Base-by-base conservation (phyloP, 2,113 vertebrate genomes). In the Gambusia holbrooki region DNA sequence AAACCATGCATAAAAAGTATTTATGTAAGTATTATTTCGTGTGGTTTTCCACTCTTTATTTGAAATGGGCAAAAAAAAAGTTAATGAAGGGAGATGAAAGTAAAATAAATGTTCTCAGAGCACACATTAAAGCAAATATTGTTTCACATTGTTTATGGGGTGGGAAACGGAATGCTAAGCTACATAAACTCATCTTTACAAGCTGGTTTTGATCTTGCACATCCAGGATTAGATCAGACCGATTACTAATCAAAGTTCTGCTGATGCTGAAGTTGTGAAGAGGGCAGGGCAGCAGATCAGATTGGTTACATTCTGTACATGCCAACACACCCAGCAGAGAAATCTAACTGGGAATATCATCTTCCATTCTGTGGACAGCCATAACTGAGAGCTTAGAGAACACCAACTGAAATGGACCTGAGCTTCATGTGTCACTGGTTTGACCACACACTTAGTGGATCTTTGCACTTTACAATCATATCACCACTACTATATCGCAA, bases 261-360 rank as follows among this genome's bases (percentile, higher is more conserved):
- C 81, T 82, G 74, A 68, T 66, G 66, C 32, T 72, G 54, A 73
- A 33, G 27, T 33, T 42, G 45, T 40, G 33, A 80, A 64, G 28
- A 75, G 72, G 72, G 32, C 70, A n/a, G 62, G 71, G 62, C 73
- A 29, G 8, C 42, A n/a, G 82, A 79, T 80, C 81, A n/a, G 64
- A 81, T 35, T 66, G 74, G 78, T 73, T 80, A 77, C 87, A 91
- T 91, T 82, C 76, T 87, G 77, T 54, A 79, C 84, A 84, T 79
- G 66, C 84, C 83, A 77, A 77, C 90, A 83, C 87, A 76, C 88
- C 87, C 87, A 77, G 83, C 29, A 10, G 25, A 88, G 77, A 79
- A 82, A 88, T 82, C 61, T 88, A 76, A 66, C 81, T n/a, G 74
- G 33, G 61, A 17, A 84, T 90, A 89, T 90, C 91, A 62, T 85